A percentile compares a stretch with the other conserved stretches of the same genome.
phyloP scores from a whole-genome alignment of 2,797 vertebrate species.

The Megaceryle alcyon region DNA sequence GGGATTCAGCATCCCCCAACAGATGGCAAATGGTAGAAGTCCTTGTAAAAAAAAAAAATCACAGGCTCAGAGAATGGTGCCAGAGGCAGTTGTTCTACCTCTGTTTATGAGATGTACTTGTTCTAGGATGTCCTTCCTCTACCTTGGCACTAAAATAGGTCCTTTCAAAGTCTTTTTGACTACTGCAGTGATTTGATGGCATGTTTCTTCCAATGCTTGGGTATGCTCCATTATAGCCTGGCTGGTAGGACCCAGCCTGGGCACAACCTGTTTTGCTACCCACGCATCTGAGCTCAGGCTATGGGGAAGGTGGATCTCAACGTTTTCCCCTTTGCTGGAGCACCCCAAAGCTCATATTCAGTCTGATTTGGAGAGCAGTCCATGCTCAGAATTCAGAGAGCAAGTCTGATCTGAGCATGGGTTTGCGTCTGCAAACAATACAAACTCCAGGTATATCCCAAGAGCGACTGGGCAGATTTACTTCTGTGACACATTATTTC shows the following conservation, averaged over 20 bases:
- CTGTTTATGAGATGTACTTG: neutral
- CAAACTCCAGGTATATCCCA: neutral
- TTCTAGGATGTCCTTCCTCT: constrained; percentile 27
- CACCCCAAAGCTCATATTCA: neutral
- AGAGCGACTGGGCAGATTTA: neutral
- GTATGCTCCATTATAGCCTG: neutral
- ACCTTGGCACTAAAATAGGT: constrained; percentile 48
- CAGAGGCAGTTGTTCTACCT: neutral
- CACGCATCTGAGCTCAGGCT: neutral
- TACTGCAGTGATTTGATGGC: neutral
- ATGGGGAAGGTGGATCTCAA: neutral
- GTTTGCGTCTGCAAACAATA: rapidly evolving
- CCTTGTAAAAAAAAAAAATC: constrained; percentile 39
- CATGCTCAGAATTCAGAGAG: rapidly evolving
- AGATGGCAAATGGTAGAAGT: neutral
- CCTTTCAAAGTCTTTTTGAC: constrained; percentile 30
- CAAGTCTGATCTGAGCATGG: neutral
- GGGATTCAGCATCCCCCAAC: neutral
- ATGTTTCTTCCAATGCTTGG: neutral
- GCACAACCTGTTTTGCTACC: too few species aligned
- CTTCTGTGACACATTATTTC: neutral
- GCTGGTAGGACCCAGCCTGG: neutral
- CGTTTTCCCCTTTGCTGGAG: neutral
- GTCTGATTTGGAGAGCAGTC: neutral
- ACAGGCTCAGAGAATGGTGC: neutral